Evolutionary conservation across 2,888 invertebrate genomes (phyloP).

Genomic region (Perizoma affinitatum): DNA sequence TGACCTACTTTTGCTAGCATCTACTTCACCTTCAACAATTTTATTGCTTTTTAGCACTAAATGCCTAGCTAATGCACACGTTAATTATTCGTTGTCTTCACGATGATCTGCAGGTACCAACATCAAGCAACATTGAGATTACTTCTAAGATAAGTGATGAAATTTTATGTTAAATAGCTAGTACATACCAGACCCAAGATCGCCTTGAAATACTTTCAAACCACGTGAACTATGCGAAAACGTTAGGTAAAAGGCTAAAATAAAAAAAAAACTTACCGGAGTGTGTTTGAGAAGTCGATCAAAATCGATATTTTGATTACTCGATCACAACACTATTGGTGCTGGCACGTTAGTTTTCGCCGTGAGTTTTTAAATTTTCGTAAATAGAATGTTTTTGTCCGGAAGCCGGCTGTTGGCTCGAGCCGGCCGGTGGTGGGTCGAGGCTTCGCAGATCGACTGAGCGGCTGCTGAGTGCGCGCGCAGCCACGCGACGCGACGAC

Average conservation of each 20-base stretch:
- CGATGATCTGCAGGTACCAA: slow-evolving; percentile 1
- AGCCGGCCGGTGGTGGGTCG: slow-evolving; percentile 61
- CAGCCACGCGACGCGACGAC: slow-evolving; percentile 45
- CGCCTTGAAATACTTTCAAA: slow-evolving; percentile 84
- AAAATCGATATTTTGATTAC: slow-evolving; percentile 21
- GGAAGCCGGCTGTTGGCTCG: slow-evolving; percentile 44
- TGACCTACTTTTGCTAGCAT: slow-evolving; percentile 17
- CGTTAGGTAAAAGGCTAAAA: slow-evolving; percentile 64
- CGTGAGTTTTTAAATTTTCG: slow-evolving; percentile 33
- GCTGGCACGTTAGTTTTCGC: slow-evolving; percentile 30
- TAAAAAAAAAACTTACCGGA: slow-evolving; percentile 65
- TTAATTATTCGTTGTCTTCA: slow-evolving; percentile 15
- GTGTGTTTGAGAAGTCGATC: slow-evolving; percentile 37
- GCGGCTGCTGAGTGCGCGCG: slow-evolving; percentile 56
- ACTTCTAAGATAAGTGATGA: slow-evolving; percentile 33
- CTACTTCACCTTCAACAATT: slow-evolving; percentile 15
- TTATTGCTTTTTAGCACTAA: slow-evolving; percentile 19
- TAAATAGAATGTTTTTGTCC: slow-evolving; percentile 40
- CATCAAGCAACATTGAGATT: slow-evolving; percentile 28
- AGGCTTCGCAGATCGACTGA: slow-evolving; percentile 76
- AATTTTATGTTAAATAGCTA: slow-evolving; percentile 46
- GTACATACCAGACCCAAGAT: slow-evolving; percentile 59
- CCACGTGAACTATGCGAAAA: slow-evolving; percentile 77
- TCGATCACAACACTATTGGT: slow-evolving; percentile 40
- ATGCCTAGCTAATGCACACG: slow-evolving; percentile 7